Conservation (phyloP, 2,888 invertebrate species). For the Rhagium mordax region DNA sequence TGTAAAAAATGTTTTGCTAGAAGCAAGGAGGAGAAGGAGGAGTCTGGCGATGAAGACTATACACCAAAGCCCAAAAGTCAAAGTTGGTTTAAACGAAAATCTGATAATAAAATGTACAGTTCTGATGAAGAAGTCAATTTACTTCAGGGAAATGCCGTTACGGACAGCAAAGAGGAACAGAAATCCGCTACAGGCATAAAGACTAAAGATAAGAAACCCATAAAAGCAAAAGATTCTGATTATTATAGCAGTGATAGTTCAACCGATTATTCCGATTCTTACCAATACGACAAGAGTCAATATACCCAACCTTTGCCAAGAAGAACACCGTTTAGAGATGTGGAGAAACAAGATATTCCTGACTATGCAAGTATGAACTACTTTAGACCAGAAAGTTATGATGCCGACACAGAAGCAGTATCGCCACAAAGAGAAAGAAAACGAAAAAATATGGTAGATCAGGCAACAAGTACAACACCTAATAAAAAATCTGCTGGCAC, state of each 20-base stretch:
- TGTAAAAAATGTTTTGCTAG: conserved; percentile 1
- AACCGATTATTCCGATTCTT: conserved; percentile 64
- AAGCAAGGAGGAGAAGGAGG: background rate
- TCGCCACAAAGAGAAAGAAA: background rate
- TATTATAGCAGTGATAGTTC: conserved; percentile 45
- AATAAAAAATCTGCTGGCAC: conserved; percentile 35
- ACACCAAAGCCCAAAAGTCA: background rate
- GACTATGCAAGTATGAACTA: conserved; percentile 66
- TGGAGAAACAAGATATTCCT: conserved; percentile 64
- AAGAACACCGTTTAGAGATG: conserved; percentile 55
- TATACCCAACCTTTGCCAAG: conserved; percentile 39
- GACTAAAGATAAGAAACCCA: background rate
- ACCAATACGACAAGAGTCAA: conserved; percentile 61
- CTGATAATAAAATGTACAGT: background rate
- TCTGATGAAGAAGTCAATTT: background rate
- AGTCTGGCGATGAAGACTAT: background rate
- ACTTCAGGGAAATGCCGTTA: background rate
- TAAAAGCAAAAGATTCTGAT: conserved; percentile 24
- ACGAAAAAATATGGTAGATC: conserved; percentile 18
- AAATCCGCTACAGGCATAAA: background rate
- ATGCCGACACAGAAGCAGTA: background rate
- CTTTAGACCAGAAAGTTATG: conserved; percentile 51
- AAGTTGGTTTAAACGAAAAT: background rate
- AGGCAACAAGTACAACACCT: background rate
- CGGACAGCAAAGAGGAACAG: conserved; percentile 41